Evolutionary conservation across 1,140 invertebrate genomes (phyloP).

Genomic region (Aradophagus sp.): DNA sequence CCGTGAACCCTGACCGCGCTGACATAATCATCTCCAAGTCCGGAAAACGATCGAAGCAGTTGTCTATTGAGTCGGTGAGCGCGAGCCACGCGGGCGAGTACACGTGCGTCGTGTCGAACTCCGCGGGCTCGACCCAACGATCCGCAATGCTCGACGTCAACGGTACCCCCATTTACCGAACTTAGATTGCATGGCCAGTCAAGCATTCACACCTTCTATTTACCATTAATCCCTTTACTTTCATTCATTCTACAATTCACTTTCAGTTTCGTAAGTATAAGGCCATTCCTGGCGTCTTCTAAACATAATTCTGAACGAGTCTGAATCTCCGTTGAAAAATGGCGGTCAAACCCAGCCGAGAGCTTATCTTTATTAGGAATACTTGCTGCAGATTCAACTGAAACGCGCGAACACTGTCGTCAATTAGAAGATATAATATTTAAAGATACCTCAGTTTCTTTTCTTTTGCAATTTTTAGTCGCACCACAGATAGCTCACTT

Average conservation of each 20-base stretch:
- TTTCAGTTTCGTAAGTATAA: no score
- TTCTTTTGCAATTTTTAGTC: conserved; percentile 69
- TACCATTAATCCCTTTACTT: no score
- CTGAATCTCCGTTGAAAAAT: no score
- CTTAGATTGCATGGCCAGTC: not conserved
- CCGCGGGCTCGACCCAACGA: conserved; percentile 77
- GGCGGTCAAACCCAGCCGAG: no score
- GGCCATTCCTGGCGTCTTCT: no score
- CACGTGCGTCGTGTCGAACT: conserved; percentile 78
- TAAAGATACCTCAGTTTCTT: not conserved
- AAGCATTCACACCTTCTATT: not conserved
- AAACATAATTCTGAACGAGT: no score
- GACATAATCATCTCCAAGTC: conserved; percentile 36
- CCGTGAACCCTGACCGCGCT: conserved; percentile 9
- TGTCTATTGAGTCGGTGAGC: conserved; percentile 56
- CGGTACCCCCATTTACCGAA: conserved; percentile 74
- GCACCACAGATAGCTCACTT: conserved; percentile 81
- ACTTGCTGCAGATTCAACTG: no score
- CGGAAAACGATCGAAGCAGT: conserved; percentile 34
- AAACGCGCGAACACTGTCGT: no score
- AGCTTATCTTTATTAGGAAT: no score
- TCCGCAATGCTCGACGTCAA: conserved; percentile 76
- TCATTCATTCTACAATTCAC: no score
- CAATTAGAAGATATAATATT: no score
- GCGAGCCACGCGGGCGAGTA: conserved; percentile 61